Conservation (phyloP, 2,797 vertebrate species). For the Muscicapa comitata region DNA sequence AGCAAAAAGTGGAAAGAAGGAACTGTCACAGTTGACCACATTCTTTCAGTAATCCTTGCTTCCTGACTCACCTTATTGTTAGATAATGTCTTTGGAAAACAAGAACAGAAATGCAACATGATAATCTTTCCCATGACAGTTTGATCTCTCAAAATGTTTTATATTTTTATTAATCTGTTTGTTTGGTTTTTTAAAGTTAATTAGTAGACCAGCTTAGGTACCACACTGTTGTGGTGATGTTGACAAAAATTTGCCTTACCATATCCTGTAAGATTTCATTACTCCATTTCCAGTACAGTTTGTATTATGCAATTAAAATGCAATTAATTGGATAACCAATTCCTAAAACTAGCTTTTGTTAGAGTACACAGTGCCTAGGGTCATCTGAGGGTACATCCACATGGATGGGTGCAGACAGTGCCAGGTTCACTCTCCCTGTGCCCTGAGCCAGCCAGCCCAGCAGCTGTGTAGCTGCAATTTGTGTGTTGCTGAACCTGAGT, state of each 20-base stretch:
- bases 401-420: neutral
- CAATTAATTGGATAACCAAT: neutral
- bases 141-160: neutral
- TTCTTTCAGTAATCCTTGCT: neutral
- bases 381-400: neutral
- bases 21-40: neutral
- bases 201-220: neutral
- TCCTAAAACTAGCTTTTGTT: neutral
- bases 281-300: neutral
- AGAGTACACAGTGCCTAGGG: neutral
- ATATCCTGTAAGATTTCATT: neutral
- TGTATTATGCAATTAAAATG: neutral
- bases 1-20: neutral
- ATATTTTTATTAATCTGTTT: neutral
- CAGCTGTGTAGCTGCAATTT: neutral
- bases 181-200: neutral
- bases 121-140: neutral
- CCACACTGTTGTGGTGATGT: neutral
- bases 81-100: neutral
- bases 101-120: neutral
- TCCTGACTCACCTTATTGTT: neutral
- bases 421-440: neutral
- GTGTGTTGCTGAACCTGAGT: neutral
- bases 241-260: neutral
- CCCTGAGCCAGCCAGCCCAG: neutral